Base-by-base conservation (phyloP, 2,888 invertebrate genomes). In the Dermolepida albohirtum region DNA sequence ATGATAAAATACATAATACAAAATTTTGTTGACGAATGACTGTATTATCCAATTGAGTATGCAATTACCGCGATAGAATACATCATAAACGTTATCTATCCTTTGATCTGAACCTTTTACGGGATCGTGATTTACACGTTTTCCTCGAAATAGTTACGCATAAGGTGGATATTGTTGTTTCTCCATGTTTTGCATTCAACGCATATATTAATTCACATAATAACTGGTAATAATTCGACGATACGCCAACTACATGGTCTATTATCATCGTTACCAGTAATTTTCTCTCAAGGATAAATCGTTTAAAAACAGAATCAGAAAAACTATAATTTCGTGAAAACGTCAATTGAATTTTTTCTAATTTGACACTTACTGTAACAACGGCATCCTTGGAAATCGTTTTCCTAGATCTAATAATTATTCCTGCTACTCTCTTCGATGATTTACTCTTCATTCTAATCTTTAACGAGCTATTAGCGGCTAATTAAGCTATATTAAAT, bases 381-480 rank as follows among this genome's bases (percentile, higher is more conserved):
- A 94, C 92, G 82, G 92, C 93, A 88, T 94, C 93, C 88, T 93
- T 94, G 85, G 91, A 89, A 83, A 93, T 92, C 83, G 92, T 89
- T 87, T 93, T 93, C 85, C 94, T 89, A 84, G 92, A 93, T 83
- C 93, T 88, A 85, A 93, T 92, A 83, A 93, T 92, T 89, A 94
- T 93, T 84, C 93, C 92, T 85, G 93, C 91, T 86, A 92, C 90
- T 83, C 92, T 92, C 86, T 92, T 94, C 77, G 91, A 91, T 79
- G 90, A 89, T 85, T 91, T 92, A 82, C 91, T 90, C 89, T 88
- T 88, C 89, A 89, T 89, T 73, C 74, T 80, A 50, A 16, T 39
- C 47, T 51, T 43, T 39, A 11, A 22, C 43, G 16, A 29, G 49
- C 50, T 40, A 40, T 29, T 47, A 50, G 16, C 12, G 50, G 57